Conservation (phyloP, 2,888 invertebrate genomes). For the Helicoverpa assulta region DNA sequence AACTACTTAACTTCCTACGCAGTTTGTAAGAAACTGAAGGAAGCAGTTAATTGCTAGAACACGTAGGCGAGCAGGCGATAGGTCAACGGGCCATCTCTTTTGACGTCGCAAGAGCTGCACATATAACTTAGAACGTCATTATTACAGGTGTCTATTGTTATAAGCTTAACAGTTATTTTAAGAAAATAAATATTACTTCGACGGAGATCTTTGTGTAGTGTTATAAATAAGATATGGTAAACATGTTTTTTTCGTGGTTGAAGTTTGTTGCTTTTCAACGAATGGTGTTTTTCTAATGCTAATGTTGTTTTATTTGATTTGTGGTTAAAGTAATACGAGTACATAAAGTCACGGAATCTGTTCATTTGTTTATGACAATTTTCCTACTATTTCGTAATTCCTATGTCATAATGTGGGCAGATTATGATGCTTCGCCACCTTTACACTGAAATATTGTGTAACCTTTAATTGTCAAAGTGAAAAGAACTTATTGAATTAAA, state of each 20-base stretch:
- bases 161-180: not conserved
- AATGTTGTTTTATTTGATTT: not conserved
- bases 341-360: not conserved
- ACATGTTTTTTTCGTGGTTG: not conserved
- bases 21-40: conserved; percentile 33
- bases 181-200: not conserved
- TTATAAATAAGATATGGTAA: not conserved
- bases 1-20: conserved; percentile 28
- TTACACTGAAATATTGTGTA: not conserved
- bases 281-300: not conserved
- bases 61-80: conserved; percentile 42
- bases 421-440: not conserved
- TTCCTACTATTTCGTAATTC: not conserved
- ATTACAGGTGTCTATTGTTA: conserved; percentile 39
- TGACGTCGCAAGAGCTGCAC: conserved; percentile 7
- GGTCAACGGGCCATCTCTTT: conserved; percentile 49
- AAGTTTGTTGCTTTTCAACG: not conserved
- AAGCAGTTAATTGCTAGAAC: conserved; percentile 43
- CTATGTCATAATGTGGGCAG: not conserved
- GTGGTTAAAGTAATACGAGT: not conserved
- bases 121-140: conserved; percentile 26
- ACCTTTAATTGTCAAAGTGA: too few relatives aligned
- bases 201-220: not conserved
- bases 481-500: too few relatives aligned
- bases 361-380: not conserved